Evolutionary conservation across 2,797 vertebrate genomes (phyloP), one percentile per base, ranked within the genome.

Genomic region (Pterois miles): DNA sequence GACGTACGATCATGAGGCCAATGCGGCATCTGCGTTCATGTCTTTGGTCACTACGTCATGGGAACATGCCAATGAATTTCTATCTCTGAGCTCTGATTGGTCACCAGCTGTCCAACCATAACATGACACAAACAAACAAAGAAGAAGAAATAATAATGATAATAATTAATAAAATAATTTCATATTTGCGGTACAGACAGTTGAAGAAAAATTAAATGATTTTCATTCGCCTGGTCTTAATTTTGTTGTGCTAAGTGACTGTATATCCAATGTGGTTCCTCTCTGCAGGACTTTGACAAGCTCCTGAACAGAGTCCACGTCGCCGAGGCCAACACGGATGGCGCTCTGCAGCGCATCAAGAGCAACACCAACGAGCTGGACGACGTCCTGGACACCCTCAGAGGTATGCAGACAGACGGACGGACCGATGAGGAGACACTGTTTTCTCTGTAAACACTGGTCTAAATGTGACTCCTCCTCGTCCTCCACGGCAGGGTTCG

Each of bases 321-420:
- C 0, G 97, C 98, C 74, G 96, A 96, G 76, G 93, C 73, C 25
- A 80, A 89, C 71, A 95, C 96, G 0, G 92, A 96, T 12, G 92
- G 83, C 34, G 96, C 97, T 0, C 34, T 98, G 66, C 90, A 74
- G 0, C 85, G 92, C 75, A 96, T 97, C 90, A 93, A 92, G 3
- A 68, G 81, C 86, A 97, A 97, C 70, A 94, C 95, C 58, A 88
- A 94, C 0, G 94, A 95, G 68, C 92, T 99, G 81, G 95, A 98
- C 10, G 88, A 90, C n/a, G 94, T 95, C 65, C 90, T 98, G 34
- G 89, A 89, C 59, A 95, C 90, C 46, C 95, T 99, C 48, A 93
- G 71, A 93, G 98, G 98, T 99, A 89, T 20, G 38, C 6, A 16
- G 11, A 1, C 29, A 1, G 3, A 3, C 6, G 5, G 3, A 3